phyloP scores from a whole-genome alignment of 35 echinoderm and acorn worm species.

The Lytechinus pictus region DNA sequence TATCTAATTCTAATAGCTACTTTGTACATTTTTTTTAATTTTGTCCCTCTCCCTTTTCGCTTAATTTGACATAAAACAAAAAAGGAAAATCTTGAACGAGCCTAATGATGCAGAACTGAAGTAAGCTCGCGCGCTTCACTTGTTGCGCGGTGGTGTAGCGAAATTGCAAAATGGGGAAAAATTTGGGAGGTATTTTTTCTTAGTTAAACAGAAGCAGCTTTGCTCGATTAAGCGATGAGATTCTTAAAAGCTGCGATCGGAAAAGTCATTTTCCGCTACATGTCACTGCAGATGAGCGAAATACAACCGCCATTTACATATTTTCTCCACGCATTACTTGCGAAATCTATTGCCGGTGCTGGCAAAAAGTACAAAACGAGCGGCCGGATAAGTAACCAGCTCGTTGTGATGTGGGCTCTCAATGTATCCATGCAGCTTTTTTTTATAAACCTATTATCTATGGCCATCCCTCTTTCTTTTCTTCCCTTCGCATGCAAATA shows the following conservation, averaged over 20 bases:
- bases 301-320: conserved; percentile 39
- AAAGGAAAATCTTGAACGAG: conserved; percentile 1
- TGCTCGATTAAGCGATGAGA: conserved; percentile 42
- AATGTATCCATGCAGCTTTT: background rate
- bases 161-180: background rate
- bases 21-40: background rate
- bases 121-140: background rate
- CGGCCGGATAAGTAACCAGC: background rate
- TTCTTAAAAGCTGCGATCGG: conserved; percentile 48
- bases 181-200: conserved; percentile 15
- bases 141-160: background rate
- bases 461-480: background rate
- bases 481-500: background rate
- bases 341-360: background rate
- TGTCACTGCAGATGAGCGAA: conserved; percentile 24
- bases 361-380: background rate
- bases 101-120: background rate
- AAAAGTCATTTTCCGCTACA: conserved; percentile 47
- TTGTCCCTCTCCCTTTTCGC: background rate
- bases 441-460: background rate
- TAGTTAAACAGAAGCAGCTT: conserved; percentile 37
- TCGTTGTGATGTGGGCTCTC: background rate
- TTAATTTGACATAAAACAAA: background rate
- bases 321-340: conserved; percentile 24
- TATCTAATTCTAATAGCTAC: background rate